Conservation (phyloP, 2,797 vertebrate genomes). For the Malacoraja senta region DNA sequence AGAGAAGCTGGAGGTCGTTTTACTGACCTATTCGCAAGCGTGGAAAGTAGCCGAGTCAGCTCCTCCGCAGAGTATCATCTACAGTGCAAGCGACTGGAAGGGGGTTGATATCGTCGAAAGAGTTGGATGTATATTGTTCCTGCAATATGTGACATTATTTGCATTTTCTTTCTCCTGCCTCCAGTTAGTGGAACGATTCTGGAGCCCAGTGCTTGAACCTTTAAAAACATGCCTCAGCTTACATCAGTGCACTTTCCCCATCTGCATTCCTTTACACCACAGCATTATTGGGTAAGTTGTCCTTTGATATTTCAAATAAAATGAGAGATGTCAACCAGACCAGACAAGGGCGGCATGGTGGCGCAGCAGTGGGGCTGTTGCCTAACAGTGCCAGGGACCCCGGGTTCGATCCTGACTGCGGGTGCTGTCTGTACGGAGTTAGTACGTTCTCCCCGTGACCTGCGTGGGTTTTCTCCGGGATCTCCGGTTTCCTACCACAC, state of each 20-base stretch:
- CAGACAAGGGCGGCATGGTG: neutral
- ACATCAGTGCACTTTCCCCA: slow-evolving; percentile 58
- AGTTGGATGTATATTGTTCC: neutral
- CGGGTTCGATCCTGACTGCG: no score
- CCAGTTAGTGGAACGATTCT: slow-evolving; percentile 66
- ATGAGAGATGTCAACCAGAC: neutral
- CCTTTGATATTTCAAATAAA: neutral
- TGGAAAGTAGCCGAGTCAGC: neutral
- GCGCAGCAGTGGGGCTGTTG: no score
- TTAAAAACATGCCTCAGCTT: slow-evolving; percentile 64
- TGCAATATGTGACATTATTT: neutral
- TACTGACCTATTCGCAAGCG: neutral
- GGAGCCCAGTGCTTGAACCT: slow-evolving; percentile 68
- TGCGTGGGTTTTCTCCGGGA: no score
- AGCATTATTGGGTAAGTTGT: slow-evolving; percentile 67
- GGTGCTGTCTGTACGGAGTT: no score
- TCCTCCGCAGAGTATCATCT: no score
- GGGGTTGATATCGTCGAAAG: neutral
- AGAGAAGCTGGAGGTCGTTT: neutral
- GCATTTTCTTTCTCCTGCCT: neutral
- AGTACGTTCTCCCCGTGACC: no score
- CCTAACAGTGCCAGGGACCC: no score
- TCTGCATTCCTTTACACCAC: slow-evolving; percentile 53
- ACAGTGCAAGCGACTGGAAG: neutral
- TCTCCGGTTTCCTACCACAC: no score